Evolutionary conservation across 1,140 invertebrate species (phyloP).

Genomic region (Hycleus cichorii): DNA sequence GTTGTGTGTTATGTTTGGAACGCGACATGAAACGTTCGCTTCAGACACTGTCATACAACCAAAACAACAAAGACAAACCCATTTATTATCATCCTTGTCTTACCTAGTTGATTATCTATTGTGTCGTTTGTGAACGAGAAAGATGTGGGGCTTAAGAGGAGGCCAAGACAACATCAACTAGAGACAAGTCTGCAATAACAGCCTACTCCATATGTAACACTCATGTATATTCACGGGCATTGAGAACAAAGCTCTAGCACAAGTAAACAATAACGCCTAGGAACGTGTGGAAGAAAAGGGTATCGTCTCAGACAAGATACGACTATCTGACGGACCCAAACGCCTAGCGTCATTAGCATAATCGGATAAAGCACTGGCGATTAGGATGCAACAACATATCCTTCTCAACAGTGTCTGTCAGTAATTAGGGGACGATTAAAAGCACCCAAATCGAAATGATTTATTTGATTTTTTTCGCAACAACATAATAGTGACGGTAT

Average conservation of each 20-base stretch:
- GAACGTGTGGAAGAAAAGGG: conserved; percentile 3
- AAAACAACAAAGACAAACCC: no score
- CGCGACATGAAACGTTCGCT: no score
- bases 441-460: no score
- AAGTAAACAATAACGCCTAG: conserved; percentile 35
- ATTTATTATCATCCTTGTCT: no score
- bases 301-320: conserved; percentile 11
- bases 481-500: not conserved
- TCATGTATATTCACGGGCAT: conserved; percentile 40
- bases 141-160: not conserved
- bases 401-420: not conserved
- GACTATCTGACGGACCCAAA: conserved; percentile 22
- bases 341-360: conserved; percentile 25
- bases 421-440: no score
- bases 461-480: no score
- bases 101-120: no score
- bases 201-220: conserved; percentile 41
- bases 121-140: no score
- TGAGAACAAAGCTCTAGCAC: conserved; percentile 30
- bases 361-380: conserved; percentile 28
- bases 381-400: conserved; percentile 25
- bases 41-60: no score
- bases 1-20: no score
- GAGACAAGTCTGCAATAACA: conserved; percentile 35
- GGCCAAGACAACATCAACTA: conserved; percentile 17